Conservation (phyloP, 2,797 vertebrate genomes). For the Chrysocyon brachyurus region DNA sequence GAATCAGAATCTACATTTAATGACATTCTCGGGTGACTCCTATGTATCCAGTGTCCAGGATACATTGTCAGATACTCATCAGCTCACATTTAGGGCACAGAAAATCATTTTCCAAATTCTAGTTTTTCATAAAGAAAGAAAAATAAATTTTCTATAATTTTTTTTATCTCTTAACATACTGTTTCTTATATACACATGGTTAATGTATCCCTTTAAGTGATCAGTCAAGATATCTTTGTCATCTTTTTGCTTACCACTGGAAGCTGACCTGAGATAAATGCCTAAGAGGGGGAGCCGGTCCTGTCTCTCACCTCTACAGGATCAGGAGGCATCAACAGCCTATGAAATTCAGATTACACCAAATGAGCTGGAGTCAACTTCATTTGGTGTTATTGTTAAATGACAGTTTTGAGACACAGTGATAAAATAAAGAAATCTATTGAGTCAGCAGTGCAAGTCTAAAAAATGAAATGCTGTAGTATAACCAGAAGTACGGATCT, state of each 20-base stretch:
- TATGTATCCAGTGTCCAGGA: too few species aligned
- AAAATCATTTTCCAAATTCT: neutral
- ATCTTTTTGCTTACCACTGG: neutral
- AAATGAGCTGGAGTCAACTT: neutral
- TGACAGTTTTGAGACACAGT: slow-evolving; percentile 45
- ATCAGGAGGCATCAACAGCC: neutral
- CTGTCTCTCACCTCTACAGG: neutral
- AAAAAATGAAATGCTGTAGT: slow-evolving; percentile 64
- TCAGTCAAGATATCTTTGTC: neutral
- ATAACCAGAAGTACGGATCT: slow-evolving; percentile 35
- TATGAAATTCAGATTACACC: neutral
- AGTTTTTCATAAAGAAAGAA: neutral
- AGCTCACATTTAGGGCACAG: neutral
- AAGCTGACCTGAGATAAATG: neutral
- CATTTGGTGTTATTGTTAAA: slow-evolving; percentile 42
- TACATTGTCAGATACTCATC: neutral
- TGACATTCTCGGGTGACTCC: neutral
- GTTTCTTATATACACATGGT: neutral
- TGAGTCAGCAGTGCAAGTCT: slow-evolving; percentile 31
- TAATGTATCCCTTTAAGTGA: neutral
- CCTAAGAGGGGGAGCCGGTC: neutral
- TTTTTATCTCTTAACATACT: neutral
- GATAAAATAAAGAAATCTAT: slow-evolving; percentile 65
- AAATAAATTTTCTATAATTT: neutral
- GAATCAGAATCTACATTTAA: slow-evolving; percentile 4